Evolutionary conservation across 2,888 invertebrate species (phyloP).

Genomic region (Nipponacmea schrenckii): DNA sequence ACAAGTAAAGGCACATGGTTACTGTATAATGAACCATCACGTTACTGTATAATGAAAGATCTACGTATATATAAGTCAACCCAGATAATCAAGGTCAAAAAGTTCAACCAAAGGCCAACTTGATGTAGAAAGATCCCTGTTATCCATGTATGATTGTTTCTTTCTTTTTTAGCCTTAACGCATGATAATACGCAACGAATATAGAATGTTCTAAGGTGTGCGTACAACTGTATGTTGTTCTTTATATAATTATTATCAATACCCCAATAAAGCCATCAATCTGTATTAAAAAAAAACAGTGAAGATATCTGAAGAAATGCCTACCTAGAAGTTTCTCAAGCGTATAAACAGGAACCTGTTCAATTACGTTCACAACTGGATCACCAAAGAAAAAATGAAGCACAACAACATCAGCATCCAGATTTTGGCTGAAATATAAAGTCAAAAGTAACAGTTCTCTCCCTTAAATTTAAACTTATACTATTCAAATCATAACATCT

Average conservation of each 20-base stretch:
- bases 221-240: too few relatives aligned
- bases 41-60: background rate
- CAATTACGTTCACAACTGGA: slow-evolving; percentile 35
- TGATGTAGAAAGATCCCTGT: too few relatives aligned
- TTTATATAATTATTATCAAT: too few relatives aligned
- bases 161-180: too few relatives aligned
- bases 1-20: background rate
- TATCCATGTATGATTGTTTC: too few relatives aligned
- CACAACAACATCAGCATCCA: slow-evolving; percentile 19
- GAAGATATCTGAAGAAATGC: background rate
- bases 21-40: background rate
- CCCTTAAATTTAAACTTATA: too few relatives aligned
- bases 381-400: slow-evolving; percentile 34
- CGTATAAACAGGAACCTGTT: slow-evolving; percentile 34
- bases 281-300: too few relatives aligned
- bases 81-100: background rate
- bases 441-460: too few relatives aligned
- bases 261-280: too few relatives aligned
- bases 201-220: too few relatives aligned
- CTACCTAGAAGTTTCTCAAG: slow-evolving; percentile 33
- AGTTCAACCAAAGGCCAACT: background rate
- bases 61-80: background rate
- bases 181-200: too few relatives aligned
- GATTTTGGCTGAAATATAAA: slow-evolving; percentile 9
- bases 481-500: too few relatives aligned